A percentile compares a stretch with the other conserved stretches of the same genome.
Conservation (phyloP, 2,113 vertebrate genomes). For the Siniperca chuatsi region DNA sequence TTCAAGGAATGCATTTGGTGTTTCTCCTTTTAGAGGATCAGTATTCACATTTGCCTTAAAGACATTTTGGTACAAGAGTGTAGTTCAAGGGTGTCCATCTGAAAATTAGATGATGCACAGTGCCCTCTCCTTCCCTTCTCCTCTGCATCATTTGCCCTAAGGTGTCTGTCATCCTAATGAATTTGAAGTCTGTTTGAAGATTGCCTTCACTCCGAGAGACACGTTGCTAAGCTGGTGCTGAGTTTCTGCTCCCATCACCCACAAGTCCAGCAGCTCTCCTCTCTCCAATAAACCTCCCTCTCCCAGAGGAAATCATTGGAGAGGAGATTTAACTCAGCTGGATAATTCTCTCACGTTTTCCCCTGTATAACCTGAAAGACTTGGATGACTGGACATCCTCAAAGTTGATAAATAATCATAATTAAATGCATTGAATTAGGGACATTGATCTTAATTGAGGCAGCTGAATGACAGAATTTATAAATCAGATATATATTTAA, state of each 20-base stretch:
- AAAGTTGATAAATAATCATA: slow-evolving; percentile 17
- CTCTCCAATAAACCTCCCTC: slow-evolving; percentile 14
- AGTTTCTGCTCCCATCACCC: slow-evolving; percentile 39
- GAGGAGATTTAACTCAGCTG: slow-evolving; percentile 26
- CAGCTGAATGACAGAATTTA: slow-evolving; percentile 56
- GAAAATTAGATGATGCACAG: slow-evolving; percentile 45
- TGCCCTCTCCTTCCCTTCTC: slow-evolving; percentile 36
- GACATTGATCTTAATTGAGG: slow-evolving; percentile 47
- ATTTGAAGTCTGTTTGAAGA: slow-evolving; percentile 49
- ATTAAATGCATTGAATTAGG: slow-evolving; percentile 38
- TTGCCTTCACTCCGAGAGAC: slow-evolving; percentile 42
- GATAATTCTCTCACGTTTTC: slow-evolving; percentile 12
- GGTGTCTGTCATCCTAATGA: slow-evolving; percentile 51
- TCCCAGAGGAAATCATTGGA: slow-evolving; percentile 46
- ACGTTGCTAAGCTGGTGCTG: slow-evolving; percentile 44
- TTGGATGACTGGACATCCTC: slow-evolving; percentile 19
- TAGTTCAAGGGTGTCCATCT: slow-evolving; percentile 35
- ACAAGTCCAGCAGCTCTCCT: slow-evolving; percentile 35
- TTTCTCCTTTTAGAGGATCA: slow-evolving; percentile 42
- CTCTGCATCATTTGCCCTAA: slow-evolving; percentile 41
- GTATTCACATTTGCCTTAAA: slow-evolving; percentile 79
- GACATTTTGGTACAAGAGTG: slow-evolving; percentile 46
- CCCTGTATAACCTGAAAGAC: slow-evolving; percentile 5
- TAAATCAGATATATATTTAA: slow-evolving; percentile 39
- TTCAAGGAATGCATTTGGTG: slow-evolving; percentile 29